phyloP scores from a whole-genome alignment of 64 coral and sea anemone genomes.

The Orbicella faveolata region DNA sequence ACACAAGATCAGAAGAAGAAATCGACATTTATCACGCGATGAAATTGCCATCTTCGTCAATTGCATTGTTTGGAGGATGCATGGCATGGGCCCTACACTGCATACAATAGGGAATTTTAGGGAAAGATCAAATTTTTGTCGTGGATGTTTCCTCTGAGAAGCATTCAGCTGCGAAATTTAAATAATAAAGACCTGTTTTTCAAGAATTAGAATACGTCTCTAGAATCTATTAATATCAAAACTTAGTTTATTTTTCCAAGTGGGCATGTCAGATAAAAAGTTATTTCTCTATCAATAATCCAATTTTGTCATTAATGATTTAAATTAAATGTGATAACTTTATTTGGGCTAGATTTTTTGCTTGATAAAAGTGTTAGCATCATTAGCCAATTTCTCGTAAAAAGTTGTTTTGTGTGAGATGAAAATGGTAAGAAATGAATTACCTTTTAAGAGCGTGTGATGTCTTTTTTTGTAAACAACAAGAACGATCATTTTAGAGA shows the following conservation, averaged over 20 bases:
- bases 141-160: slow-evolving; percentile 22
- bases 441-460: no score
- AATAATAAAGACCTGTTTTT: not conserved
- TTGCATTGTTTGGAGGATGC: no score
- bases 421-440: no score
- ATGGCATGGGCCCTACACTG: no score
- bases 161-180: not conserved
- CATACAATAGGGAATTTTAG: not conserved
- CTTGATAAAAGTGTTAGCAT: not conserved
- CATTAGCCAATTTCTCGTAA: not conserved
- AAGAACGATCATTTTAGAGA: no score
- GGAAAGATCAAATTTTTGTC: not conserved
- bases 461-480: no score
- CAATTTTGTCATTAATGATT: not conserved
- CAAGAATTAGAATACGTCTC: not conserved
- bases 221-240: slow-evolving; percentile 8
- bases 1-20: not conserved
- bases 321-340: not conserved
- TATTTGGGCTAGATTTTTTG: not conserved
- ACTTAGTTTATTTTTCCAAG: not conserved
- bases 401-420: no score
- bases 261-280: slow-evolving; percentile 1
- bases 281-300: not conserved
- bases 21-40: not conserved
- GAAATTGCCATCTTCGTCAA: not conserved